Evolutionary conservation across 2,888 invertebrate genomes (phyloP).

Genomic region (Desoria tigrina): DNA sequence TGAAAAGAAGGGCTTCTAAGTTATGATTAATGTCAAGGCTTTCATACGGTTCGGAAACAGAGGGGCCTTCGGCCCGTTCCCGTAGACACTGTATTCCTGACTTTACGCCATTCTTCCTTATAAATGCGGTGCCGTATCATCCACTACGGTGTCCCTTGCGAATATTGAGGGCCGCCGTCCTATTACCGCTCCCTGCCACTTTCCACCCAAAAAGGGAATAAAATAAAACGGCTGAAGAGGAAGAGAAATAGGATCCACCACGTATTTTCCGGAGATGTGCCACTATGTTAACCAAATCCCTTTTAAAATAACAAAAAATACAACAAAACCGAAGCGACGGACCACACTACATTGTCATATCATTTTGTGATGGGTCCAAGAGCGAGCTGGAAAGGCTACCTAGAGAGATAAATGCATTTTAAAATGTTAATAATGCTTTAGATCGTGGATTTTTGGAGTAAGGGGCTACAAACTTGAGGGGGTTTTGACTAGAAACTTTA

Average conservation of each 20-base stretch:
- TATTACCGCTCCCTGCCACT: slow-evolving; percentile 6
- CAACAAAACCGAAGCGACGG: too few relatives aligned
- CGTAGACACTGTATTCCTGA: neutral
- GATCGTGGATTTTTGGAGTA: too few relatives aligned
- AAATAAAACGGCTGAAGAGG: slow-evolving; percentile 6
- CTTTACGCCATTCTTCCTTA: neutral
- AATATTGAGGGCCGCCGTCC: slow-evolving; percentile 12
- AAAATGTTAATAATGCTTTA: too few relatives aligned
- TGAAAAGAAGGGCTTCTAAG: slow-evolving; percentile 43
- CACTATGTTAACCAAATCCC: too few relatives aligned
- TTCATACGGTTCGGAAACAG: slow-evolving; percentile 32
- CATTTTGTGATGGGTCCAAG: too few relatives aligned
- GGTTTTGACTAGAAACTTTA: too few relatives aligned
- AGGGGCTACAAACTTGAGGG: too few relatives aligned
- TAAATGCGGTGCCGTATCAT: neutral
- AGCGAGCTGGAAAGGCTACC: too few relatives aligned
- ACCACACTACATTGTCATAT: too few relatives aligned
- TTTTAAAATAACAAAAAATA: too few relatives aligned
- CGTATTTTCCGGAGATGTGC: too few relatives aligned
- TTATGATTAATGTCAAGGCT: slow-evolving; percentile 48
- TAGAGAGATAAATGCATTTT: too few relatives aligned
- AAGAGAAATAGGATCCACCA: neutral
- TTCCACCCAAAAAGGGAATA: neutral
- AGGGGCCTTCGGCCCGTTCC: neutral
- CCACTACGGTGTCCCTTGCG: slow-evolving; percentile 22